Base-by-base conservation (phyloP, 2,888 invertebrate species). In the Erebia aethiops region DNA sequence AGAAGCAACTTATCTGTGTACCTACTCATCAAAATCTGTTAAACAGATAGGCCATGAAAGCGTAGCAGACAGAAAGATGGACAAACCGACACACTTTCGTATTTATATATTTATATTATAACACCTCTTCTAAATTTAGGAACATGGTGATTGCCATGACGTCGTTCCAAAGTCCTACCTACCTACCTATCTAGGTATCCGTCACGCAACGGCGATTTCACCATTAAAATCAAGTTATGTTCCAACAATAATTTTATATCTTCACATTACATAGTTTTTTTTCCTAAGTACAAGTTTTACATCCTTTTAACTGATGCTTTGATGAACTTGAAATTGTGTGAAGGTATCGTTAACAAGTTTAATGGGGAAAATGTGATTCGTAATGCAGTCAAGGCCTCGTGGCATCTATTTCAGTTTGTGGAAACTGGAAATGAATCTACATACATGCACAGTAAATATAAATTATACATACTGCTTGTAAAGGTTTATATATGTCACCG, bases 171-270 rank as follows among this genome's bases (percentile, higher is more conserved):
- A 79, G 70, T 69, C n/a, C n/a, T n/a, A n/a, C n/a, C n/a, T n/a
- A n/a, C n/a, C n/a, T n/a, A 11, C 46, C 57, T 26, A 56, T 5
- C 21, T 73, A 76, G 70, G 75, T 82, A 81, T 79, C 77, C 86
- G 91, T 90, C 90, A 92, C 89, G 92, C 89, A 84, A 87, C 87
- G 87, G 77, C 81, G 88, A 76, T 87, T 87, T 89, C 88, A 88
- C 89, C 87, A 87, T 83, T 84, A 80, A 80, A 72, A 67, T 71
- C 69, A 61, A 72, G 64, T 71, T 74, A 70, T 58, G 58, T 66
- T 66, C 58, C 49, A 62, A 66, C 69, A 52, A 61, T 58, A 57
- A 64, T 71, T 71, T 73, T 71, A 74, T 66, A 70, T 70, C 21
- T 70, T 71, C 60, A 67, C 56, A n/a, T 71, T 84, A 78, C 83